Evolutionary conservation across 2,888 invertebrate genomes (phyloP).

Genomic region (Amiota minor): DNA sequence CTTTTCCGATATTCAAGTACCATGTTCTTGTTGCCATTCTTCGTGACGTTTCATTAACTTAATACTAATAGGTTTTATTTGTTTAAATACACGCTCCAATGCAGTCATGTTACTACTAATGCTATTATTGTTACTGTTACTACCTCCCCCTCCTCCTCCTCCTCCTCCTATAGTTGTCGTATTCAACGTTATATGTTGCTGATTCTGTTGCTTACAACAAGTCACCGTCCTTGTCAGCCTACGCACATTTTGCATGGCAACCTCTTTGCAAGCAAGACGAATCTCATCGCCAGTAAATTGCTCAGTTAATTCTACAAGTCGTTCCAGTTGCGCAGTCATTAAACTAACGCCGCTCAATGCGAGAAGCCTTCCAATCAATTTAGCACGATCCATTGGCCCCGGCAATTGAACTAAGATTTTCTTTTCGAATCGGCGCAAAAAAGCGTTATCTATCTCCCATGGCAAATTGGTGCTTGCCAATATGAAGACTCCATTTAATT

Average conservation of each 20-base stretch:
- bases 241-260: conserved; percentile 86
- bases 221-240: conserved; percentile 73
- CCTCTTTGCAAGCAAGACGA: conserved; percentile 89
- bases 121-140: conserved; percentile 22
- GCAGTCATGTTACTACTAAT: conserved; percentile 3
- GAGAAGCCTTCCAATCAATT: conserved; percentile 80
- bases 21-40: conserved; percentile 80
- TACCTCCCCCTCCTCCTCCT: not conserved
- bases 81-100: conserved; percentile 64
- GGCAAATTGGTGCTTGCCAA: conserved; percentile 93
- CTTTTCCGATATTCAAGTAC: conserved; percentile 59
- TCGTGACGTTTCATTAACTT: conserved; percentile 76
- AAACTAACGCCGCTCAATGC: conserved; percentile 67
- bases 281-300: conserved; percentile 93
- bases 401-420: conserved; percentile 88
- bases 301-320: conserved; percentile 77
- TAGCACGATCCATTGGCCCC: conserved; percentile 77
- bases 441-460: conserved; percentile 93
- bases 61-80: conserved; percentile 75
- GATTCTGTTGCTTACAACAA: not conserved
- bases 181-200: not conserved
- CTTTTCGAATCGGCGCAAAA: conserved; percentile 90
- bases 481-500: conserved; percentile 79
- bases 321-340: conserved; percentile 59
- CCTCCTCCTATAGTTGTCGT: conserved; percentile 1